phyloP scores from a whole-genome alignment of 2,888 invertebrate species.

The Hypomecis punctinalis region DNA sequence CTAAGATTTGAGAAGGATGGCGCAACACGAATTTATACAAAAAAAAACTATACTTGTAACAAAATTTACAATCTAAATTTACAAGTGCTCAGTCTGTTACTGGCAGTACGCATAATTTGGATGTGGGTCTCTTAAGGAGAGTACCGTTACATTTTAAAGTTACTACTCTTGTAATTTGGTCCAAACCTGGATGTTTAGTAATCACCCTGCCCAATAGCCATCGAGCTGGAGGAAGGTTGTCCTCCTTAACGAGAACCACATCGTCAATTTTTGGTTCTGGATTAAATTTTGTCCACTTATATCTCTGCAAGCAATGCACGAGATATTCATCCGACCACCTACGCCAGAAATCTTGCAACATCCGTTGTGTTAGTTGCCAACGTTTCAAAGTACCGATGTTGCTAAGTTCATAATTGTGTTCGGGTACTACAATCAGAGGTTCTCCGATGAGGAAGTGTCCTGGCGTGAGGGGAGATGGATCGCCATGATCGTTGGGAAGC shows the following conservation, averaged over 20 bases:
- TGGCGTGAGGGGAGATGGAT: not conserved
- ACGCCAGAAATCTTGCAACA: slow-evolving; percentile 1
- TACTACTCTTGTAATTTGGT: not conserved
- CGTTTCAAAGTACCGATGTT: not conserved
- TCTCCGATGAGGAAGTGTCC: slow-evolving; percentile 3
- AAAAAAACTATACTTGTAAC: not conserved
- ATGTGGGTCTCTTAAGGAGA: not conserved
- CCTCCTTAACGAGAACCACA: not conserved
- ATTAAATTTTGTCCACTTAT: not conserved
- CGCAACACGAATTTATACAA: not conserved
- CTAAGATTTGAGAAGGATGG: too few species aligned
- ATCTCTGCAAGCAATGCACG: not conserved
- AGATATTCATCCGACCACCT: slow-evolving; percentile 2
- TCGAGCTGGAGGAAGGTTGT: not conserved
- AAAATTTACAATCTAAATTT: not conserved
- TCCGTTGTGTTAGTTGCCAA: slow-evolving; percentile 4
- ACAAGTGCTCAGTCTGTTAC: not conserved
- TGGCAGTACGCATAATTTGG: not conserved
- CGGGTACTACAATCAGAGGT: not conserved
- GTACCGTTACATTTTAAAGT: not conserved
- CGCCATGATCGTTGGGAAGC: not conserved
- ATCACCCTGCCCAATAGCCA: not conserved
- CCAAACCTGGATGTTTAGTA: not conserved
- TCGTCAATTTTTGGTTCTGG: not conserved
- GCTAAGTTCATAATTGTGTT: not conserved